phyloP scores from a whole-genome alignment of 2,888 invertebrate species.

The Polydrusus cervinus region DNA sequence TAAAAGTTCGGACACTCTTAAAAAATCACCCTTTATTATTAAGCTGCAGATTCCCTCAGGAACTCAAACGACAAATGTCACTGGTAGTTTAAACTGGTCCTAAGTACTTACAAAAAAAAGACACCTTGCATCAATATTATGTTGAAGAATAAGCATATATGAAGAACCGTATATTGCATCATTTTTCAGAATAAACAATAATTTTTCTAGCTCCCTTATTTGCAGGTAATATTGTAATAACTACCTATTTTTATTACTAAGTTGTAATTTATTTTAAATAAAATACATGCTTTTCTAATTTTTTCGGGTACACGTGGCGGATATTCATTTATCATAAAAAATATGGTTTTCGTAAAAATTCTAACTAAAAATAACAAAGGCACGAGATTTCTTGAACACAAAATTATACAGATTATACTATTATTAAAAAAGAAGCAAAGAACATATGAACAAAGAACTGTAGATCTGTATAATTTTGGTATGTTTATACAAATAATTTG shows the following conservation, averaged over 20 bases:
- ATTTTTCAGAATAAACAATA: no score
- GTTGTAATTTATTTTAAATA: conserved; percentile 1
- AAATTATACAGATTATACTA: conserved; percentile 13
- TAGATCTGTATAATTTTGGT: conserved; percentile 23
- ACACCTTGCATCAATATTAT: no score
- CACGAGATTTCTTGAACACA: conserved; percentile 26
- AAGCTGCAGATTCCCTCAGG: no score
- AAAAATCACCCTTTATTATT: no score
- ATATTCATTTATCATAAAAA: conserved; percentile 30
- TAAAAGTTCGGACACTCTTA: no score
- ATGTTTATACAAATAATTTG: conserved; percentile 7
- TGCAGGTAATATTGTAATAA: not conserved
- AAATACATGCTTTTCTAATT: conserved; percentile 23
- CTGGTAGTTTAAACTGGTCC: no score
- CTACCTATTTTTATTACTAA: not conserved
- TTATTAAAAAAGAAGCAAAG: not conserved
- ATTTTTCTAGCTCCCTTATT: no score
- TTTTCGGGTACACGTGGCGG: conserved; percentile 46
- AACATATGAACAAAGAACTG: not conserved
- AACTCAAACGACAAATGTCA: no score
- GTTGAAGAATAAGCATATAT: no score
- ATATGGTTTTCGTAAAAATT: conserved; percentile 21
- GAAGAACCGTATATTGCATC: no score
- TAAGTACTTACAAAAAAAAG: no score
- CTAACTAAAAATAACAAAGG: conserved; percentile 32